Conservation (phyloP, 2,888 invertebrate genomes). For the Luperina nickerlii region DNA sequence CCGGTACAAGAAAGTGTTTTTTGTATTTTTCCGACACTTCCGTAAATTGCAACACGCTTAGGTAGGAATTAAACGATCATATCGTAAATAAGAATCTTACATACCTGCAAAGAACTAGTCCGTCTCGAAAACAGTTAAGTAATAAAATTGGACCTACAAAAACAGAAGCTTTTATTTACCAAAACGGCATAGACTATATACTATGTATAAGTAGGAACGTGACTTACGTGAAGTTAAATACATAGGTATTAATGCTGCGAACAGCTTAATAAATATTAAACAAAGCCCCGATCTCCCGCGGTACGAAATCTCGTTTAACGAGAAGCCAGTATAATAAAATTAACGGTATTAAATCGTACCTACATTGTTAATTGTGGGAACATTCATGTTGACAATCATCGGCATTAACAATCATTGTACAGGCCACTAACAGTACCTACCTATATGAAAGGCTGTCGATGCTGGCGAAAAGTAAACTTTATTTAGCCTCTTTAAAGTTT, state of each 20-base stretch:
- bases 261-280: constrained; percentile 51
- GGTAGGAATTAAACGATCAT: background rate
- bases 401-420: constrained; percentile 51
- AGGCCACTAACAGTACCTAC: constrained; percentile 48
- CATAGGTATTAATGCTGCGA: constrained; percentile 14
- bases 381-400: constrained; percentile 62
- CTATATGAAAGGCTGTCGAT: background rate
- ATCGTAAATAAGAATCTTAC: background rate
- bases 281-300: constrained; percentile 32
- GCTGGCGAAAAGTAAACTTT: constrained; percentile 25
- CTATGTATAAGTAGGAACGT: background rate
- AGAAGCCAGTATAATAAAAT: constrained; percentile 66
- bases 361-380: constrained; percentile 67
- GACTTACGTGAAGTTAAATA: constrained; percentile 6
- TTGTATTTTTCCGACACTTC: background rate
- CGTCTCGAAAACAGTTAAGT: background rate
- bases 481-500: background rate
- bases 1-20: background rate
- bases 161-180: background rate
- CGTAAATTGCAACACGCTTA: background rate
- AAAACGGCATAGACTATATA: constrained; percentile 5
- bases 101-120: background rate
- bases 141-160: background rate
- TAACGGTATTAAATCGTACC: constrained; percentile 72
- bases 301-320: constrained; percentile 60